Evolutionary conservation across 1,140 invertebrate genomes (phyloP).

Genomic region (Drosophila dunni): DNA sequence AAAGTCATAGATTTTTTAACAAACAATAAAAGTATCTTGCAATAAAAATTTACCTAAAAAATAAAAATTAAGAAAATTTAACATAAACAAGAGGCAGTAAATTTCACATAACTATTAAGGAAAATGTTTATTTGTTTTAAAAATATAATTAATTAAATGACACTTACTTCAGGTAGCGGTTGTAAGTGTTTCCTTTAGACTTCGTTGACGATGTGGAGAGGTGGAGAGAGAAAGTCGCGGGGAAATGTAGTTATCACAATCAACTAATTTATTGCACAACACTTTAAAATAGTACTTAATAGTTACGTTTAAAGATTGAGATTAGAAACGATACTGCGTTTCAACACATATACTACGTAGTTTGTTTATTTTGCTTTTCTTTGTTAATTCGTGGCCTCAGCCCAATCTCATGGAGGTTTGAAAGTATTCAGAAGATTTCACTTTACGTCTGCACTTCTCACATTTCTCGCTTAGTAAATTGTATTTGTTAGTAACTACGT

Average conservation of each 20-base stretch:
- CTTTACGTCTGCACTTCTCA: constrained; percentile 37
- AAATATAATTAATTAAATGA: background rate
- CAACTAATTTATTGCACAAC: constrained; percentile 23
- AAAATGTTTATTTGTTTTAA: too few species aligned
- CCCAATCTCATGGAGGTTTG: constrained; percentile 47
- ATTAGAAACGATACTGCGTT: constrained; percentile 9
- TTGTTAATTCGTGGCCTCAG: constrained; percentile 8
- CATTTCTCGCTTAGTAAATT: constrained; percentile 52
- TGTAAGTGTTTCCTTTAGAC: background rate
- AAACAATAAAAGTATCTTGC: too few species aligned
- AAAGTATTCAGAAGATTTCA: constrained; percentile 29
- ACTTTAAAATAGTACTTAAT: constrained; percentile 7
- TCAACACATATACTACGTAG: constrained; percentile 1
- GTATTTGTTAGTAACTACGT: constrained; percentile 5
- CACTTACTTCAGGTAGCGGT: constrained; percentile 10
- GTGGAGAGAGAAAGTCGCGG: background rate
- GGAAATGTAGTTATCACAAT: constrained; percentile 2
- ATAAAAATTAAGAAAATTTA: too few species aligned
- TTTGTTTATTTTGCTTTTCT: background rate
- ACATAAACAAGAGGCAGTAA: too few species aligned
- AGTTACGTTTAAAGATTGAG: constrained; percentile 3
- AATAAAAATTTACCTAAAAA: too few species aligned
- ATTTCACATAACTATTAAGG: too few species aligned
- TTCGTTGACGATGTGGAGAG: background rate
- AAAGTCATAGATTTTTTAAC: too few species aligned